These are phyloP conservation scores for Anguilla japonica DNA, from an alignment of 2,113 vertebrate species.

Conservation along the genomic window DNA sequence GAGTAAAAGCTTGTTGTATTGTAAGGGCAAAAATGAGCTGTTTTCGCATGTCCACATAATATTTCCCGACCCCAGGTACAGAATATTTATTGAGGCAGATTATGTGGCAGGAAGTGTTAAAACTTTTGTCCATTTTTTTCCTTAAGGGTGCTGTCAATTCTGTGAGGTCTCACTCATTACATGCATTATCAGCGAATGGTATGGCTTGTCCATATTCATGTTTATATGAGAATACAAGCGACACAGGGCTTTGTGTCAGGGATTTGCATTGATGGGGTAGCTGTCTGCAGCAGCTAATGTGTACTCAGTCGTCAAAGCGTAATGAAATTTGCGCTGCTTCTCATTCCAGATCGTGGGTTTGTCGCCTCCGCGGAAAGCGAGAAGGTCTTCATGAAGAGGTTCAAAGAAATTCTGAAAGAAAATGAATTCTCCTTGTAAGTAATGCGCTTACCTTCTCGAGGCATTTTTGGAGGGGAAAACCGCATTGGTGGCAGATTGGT, in stretches of 20 bases:
- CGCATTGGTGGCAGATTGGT: background rate
- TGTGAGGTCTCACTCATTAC: background rate
- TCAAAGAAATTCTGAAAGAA: constrained; percentile 91
- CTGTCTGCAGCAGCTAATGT: background rate
- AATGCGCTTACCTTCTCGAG: background rate
- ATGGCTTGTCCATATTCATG: too few relatives aligned
- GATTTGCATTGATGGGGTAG: background rate
- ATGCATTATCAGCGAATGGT: too few relatives aligned
- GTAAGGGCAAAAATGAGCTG: background rate
- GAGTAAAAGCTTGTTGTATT: background rate
- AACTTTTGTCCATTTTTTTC: background rate
- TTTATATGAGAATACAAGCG: too few relatives aligned
- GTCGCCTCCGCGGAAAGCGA: constrained; percentile 83
- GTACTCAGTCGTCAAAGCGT: background rate
- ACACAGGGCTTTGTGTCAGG: too few relatives aligned
- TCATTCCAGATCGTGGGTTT: constrained; percentile 80
- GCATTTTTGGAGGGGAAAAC: background rate
- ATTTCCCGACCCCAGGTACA: background rate
- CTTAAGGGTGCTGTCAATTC: background rate
- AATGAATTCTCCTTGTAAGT: constrained; percentile 92
- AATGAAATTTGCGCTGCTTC: constrained; percentile 13
- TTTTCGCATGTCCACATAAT: background rate
- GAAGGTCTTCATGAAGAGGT: constrained; percentile 86
- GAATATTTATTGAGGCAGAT: background rate
- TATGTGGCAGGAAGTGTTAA: background rate